phyloP scores from a whole-genome alignment of 2,113 vertebrate species.

The Poeciliopsis prolifica region DNA sequence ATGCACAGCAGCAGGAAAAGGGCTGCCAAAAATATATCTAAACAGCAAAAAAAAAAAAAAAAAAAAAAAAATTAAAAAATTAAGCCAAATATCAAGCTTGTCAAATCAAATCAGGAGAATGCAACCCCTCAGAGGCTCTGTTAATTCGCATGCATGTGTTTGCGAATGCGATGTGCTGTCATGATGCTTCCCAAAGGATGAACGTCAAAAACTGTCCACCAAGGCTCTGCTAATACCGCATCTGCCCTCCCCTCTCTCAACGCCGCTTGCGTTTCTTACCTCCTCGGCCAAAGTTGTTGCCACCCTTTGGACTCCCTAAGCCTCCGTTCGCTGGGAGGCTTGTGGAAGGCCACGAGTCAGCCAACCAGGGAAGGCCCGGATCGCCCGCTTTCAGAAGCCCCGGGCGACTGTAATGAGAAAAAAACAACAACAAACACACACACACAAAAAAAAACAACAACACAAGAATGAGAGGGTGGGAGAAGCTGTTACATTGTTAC shows the following conservation, averaged over 20 bases:
- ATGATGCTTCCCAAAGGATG: constrained; percentile 58
- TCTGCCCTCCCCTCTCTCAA: constrained; percentile 19
- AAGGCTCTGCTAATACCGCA: constrained; percentile 55
- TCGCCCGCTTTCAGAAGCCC: constrained; percentile 91
- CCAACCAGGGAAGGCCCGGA: constrained; percentile 91
- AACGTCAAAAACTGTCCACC: constrained; percentile 66
- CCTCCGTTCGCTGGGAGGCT: constrained; percentile 91
- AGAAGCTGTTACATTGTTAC: constrained; percentile 42
- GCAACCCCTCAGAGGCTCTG: constrained; percentile 61
- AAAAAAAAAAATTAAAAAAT: neutral
- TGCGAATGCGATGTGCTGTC: constrained; percentile 59
- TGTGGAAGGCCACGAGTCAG: constrained; percentile 94
- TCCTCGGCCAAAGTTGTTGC: constrained; percentile 90
- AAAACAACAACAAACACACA: constrained; percentile 7
- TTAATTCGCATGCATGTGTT: constrained; percentile 63
- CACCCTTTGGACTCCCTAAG: constrained; percentile 86
- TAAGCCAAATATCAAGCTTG: constrained; percentile 66
- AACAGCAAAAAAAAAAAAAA: constrained; percentile 19
- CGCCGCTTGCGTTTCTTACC: constrained; percentile 77
- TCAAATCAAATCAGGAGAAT: constrained; percentile 67
- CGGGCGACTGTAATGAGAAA: constrained; percentile 82
- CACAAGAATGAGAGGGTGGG: neutral
- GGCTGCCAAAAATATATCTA: constrained; percentile 33
- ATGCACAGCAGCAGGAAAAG: constrained; percentile 18
- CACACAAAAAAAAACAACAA: no score